Percentiles rank a stretch among this genome's conserved stretches.
phyloP scores from a whole-genome alignment of 2,888 invertebrate genomes.

The Acrocyrtus sp. region DNA sequence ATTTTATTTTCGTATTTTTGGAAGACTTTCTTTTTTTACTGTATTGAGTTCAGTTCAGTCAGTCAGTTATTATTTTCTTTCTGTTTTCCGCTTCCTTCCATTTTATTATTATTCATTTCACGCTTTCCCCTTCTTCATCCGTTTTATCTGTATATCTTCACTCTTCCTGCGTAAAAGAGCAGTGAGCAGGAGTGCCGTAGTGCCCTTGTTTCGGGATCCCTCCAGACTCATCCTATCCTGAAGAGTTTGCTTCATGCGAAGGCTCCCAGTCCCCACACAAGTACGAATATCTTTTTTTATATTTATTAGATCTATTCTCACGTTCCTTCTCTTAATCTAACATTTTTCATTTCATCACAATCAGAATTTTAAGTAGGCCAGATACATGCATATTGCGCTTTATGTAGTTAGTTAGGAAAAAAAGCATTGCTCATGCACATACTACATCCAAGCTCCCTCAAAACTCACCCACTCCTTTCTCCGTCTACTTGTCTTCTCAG shows the following conservation, averaged over 20 bases:
- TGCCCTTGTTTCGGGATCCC: not conserved
- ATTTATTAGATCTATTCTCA: slow-evolving; percentile 12
- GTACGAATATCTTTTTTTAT: not conserved
- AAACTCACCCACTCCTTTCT: too few species aligned
- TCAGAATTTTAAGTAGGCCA: slow-evolving; percentile 30
- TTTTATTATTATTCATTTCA: slow-evolving; percentile 48
- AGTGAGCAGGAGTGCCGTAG: not conserved
- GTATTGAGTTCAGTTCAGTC: slow-evolving; percentile 14
- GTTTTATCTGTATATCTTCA: slow-evolving; percentile 4
- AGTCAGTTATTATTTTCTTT: not conserved
- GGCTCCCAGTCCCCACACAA: too few species aligned
- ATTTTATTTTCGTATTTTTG: not conserved
- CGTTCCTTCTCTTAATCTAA: slow-evolving; percentile 34
- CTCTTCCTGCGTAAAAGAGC: not conserved
- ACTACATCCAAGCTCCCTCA: not conserved
- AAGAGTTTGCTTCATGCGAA: not conserved
- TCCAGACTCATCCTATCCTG: slow-evolving; percentile 1
- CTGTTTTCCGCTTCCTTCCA: not conserved
- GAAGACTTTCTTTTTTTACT: slow-evolving; percentile 7
- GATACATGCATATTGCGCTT: not conserved
- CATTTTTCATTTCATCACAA: slow-evolving; percentile 32
- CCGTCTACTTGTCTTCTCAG: too few species aligned
- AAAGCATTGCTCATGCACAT: not conserved
- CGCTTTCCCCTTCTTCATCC: slow-evolving; percentile 26
- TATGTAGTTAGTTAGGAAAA: not conserved